A percentile compares a stretch with the other conserved stretches of the same genome.
phyloP scores from a whole-genome alignment of 2,888 invertebrate genomes.

The Eutolmus rufibarbis region DNA sequence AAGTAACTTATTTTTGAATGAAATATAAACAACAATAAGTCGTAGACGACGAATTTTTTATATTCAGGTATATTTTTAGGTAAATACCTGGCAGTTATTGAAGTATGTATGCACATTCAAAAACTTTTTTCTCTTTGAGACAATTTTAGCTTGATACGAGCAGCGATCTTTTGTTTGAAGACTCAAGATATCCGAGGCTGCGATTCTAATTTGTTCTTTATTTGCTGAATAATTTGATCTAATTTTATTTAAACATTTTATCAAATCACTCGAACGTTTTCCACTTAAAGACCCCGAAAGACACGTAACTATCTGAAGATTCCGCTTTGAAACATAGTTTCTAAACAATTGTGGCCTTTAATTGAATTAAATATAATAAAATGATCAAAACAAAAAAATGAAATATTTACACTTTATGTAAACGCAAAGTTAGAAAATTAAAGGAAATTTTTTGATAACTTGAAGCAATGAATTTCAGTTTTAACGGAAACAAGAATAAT shows the following conservation, averaged over 20 bases:
- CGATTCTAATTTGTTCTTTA: neutral
- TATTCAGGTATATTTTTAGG: neutral
- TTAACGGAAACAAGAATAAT: neutral
- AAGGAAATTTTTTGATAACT: neutral
- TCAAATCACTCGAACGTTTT: neutral
- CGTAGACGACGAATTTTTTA: neutral
- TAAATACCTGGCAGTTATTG: neutral
- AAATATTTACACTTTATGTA: neutral
- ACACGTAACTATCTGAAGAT: neutral
- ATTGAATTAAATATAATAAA: constrained; percentile 14
- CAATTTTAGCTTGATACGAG: neutral
- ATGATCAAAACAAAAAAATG: neutral
- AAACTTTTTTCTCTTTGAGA: neutral
- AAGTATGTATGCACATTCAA: neutral
- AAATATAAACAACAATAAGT: neutral
- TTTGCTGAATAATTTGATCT: neutral
- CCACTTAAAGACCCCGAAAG: neutral
- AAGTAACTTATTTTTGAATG: neutral
- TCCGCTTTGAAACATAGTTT: constrained; percentile 21
- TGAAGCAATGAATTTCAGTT: neutral
- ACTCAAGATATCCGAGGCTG: neutral
- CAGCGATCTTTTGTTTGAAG: neutral
- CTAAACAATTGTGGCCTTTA: constrained; percentile 25
- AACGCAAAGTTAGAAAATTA: neutral
- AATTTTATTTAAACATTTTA: neutral